Percentiles rank a stretch among this genome's conserved stretches.
These are phyloP conservation scores for Drosophila robusta DNA, from an alignment of 2,888 invertebrate genomes.

Conservation along the genomic window DNA sequence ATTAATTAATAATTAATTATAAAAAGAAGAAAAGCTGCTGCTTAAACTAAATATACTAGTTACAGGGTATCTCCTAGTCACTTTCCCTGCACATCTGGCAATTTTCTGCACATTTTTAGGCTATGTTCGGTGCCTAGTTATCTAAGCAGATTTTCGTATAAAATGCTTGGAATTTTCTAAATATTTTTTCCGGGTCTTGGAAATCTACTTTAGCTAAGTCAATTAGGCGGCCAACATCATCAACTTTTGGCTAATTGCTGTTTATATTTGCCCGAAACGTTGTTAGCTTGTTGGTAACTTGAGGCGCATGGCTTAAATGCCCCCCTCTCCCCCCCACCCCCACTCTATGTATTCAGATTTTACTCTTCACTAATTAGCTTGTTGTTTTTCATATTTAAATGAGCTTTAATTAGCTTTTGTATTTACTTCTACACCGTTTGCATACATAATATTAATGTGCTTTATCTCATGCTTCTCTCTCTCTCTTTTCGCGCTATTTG, in stretches of 20 bases:
- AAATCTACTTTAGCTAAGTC: slow-evolving; percentile 42
- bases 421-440: slow-evolving; percentile 22
- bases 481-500: slow-evolving; percentile 31
- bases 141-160: slow-evolving; percentile 21
- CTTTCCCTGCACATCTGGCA: too few relatives aligned
- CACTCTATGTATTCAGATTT: neutral
- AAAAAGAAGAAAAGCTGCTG: too few relatives aligned
- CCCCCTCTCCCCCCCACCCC: neutral
- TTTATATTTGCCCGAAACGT: slow-evolving; percentile 49
- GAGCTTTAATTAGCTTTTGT: slow-evolving; percentile 57
- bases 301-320: slow-evolving; percentile 27
- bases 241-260: slow-evolving; percentile 57
- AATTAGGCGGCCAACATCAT: slow-evolving; percentile 48
- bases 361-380: slow-evolving; percentile 34
- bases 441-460: slow-evolving; percentile 34
- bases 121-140: slow-evolving; percentile 27
- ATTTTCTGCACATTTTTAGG: slow-evolving; percentile 24
- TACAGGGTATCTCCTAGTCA: neutral
- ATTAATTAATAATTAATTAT: too few relatives aligned
- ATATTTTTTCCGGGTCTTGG: slow-evolving; percentile 35
- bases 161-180: slow-evolving; percentile 47
- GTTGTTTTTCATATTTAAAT: slow-evolving; percentile 58
- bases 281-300: slow-evolving; percentile 39
- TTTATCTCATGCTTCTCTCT: slow-evolving; percentile 45
- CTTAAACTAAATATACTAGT: too few relatives aligned